Percentiles rank a stretch among this genome's conserved stretches.
These are phyloP conservation scores for Anoplolepis gracilipes DNA, from an alignment of 1,140 invertebrate species.

Conservation along the genomic window DNA sequence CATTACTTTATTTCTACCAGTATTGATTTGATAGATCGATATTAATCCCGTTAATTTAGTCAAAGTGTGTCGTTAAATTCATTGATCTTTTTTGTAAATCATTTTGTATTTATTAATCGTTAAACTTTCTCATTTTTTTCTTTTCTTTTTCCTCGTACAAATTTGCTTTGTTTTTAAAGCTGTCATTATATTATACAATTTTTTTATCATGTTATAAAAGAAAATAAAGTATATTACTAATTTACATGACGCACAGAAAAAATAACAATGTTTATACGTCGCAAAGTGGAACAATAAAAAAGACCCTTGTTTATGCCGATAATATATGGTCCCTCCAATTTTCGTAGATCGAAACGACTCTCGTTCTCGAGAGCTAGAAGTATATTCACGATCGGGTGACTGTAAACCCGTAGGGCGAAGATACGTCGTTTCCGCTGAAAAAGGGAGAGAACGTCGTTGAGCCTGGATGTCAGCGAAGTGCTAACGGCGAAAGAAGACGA, in stretches of 20 bases:
- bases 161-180: background rate
- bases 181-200: background rate
- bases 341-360: constrained; percentile 59
- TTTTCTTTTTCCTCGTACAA: background rate
- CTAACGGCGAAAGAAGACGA: constrained; percentile 57
- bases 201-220: background rate
- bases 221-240: constrained; percentile 12
- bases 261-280: constrained; percentile 21
- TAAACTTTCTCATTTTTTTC: background rate
- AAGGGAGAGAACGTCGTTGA: constrained; percentile 32
- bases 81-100: background rate
- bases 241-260: background rate
- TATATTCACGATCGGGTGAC: constrained; percentile 48
- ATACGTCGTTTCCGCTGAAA: constrained; percentile 35
- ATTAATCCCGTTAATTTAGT: background rate
- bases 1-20: background rate
- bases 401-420: constrained; percentile 34
- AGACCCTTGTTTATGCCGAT: constrained; percentile 48
- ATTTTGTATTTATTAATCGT: background rate
- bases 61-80: background rate
- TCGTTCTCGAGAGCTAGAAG: constrained; percentile 53
- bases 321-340: constrained; percentile 66
- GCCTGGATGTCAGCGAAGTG: constrained; percentile 33
- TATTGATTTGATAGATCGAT: background rate
- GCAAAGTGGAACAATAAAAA: constrained; percentile 9